These are phyloP conservation scores for Cairina moschata DNA, from an alignment of 2,113 vertebrate genomes.

Conservation along the genomic window DNA sequence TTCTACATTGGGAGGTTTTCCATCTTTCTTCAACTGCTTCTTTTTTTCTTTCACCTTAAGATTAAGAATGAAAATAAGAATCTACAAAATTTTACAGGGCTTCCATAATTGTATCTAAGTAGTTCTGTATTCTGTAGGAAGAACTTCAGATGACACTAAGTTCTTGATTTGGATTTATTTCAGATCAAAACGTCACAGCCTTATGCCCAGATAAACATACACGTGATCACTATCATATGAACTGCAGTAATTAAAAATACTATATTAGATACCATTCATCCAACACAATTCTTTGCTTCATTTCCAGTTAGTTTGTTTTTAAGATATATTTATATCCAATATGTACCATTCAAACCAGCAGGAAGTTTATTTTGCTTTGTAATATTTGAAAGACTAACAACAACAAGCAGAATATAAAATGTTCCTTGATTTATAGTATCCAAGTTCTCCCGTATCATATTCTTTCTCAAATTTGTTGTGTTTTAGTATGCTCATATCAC, in stretches of 20 bases:
- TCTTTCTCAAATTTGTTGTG: not conserved
- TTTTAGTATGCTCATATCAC: not conserved
- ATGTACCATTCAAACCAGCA: not conserved
- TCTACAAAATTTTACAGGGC: not conserved
- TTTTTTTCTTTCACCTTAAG: constrained; percentile 95
- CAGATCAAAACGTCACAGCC: not conserved
- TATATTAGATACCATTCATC: not conserved
- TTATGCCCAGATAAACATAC: not conserved
- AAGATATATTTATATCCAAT: not conserved
- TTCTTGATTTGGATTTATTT: not conserved
- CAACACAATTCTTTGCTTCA: not conserved
- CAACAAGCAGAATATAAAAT: not conserved
- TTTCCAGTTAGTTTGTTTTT: not conserved
- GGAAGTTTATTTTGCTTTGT: not conserved
- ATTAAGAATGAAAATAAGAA: not conserved
- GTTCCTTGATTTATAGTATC: not conserved
- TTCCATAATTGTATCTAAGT: not conserved
- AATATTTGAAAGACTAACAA: not conserved
- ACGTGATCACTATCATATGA: not conserved
- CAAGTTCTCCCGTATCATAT: not conserved
- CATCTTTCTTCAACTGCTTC: constrained; percentile 97
- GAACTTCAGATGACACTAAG: not conserved
- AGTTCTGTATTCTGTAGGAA: not conserved
- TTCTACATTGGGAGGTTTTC: constrained; percentile 86
- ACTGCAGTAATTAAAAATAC: not conserved